phyloP scores from a whole-genome alignment of 2,797 vertebrate species.

The Microctenopoma steveboyesi region DNA sequence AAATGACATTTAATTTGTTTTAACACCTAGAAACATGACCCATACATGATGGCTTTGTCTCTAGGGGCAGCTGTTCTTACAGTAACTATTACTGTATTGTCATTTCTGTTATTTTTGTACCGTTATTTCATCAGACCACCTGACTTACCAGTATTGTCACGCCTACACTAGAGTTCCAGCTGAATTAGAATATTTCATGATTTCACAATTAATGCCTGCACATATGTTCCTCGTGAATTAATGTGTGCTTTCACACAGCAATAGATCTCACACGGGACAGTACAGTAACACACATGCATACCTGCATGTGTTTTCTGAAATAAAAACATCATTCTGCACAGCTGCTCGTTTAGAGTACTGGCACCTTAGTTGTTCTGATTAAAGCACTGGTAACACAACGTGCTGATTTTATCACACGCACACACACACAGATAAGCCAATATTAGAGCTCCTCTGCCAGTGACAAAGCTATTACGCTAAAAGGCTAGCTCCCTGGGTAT shows the following conservation, averaged over 20 bases:
- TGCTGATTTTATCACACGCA: constrained; percentile 13
- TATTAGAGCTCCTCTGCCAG: constrained; percentile 40
- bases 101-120: too few species aligned
- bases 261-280: background rate
- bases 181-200: background rate
- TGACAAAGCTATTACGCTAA: constrained; percentile 75
- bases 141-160: too few species aligned
- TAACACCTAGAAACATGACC: too few species aligned
- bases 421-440: constrained; percentile 21
- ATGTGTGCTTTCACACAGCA: background rate
- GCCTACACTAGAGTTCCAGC: background rate
- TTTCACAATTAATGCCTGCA: background rate
- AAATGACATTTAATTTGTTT: too few species aligned
- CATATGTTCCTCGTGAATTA: background rate
- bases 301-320: constrained; percentile 5
- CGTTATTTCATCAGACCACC: too few species aligned
- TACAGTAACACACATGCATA: background rate
- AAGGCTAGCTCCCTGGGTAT: constrained; percentile 71
- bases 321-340: constrained; percentile 14
- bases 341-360: background rate
- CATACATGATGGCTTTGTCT: too few species aligned
- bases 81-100: too few species aligned
- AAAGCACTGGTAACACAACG: constrained; percentile 18
- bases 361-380: constrained; percentile 8
- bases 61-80: too few species aligned